Evolutionary conservation across 2,113 vertebrate genomes (phyloP), one percentile per base, ranked within the genome.

Genomic region (Saguinus midas): DNA sequence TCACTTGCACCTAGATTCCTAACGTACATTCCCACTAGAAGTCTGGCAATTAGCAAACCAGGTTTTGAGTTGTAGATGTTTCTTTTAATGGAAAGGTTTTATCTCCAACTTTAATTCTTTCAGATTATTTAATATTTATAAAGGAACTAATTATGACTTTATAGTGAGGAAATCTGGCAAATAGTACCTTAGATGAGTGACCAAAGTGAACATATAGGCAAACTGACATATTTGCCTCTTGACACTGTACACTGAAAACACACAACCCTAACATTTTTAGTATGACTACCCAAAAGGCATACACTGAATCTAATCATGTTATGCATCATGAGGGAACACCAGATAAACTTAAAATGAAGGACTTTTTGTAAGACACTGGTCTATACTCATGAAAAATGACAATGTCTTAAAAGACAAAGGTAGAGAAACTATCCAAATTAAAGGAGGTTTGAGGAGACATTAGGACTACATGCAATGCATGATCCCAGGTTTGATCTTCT

Each of bases 61-160:
- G 8, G 57, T 85, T 84, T 82, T 79, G 13, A 87, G 18, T 40
- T 82, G 3, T 55, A 78, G 20, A 58, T 64, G 2, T 27, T 70
- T 43, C 64, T 92, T 66, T 58, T 45, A 92, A 12, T 50, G 40
- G 29, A 48, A 64, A 89, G 50, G 17, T 18, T 92, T 79, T 16
- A 57, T 23, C 64, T 86, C 55, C 66, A 58, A 76, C 79, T 78
- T 48, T 76, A 85, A 76, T 21, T 92, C n/a, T 88, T 92, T 84
- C 43, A 90, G 29, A 66, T 84, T 57, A 58, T 8, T 92, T 80
- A 82, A 68, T 82, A 89, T 37, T 68, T 93, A 72, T 52, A 92
- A 96, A 97, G 55, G 35, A 27, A 90, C 23, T 90, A 73, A 68
- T 80, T 48, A 61, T 57, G 57, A 80, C 43, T 85, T 92, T 50